These are phyloP conservation scores for Anguilla megastoma DNA, from an alignment of 2,797 vertebrate genomes.

Conservation along the genomic window DNA sequence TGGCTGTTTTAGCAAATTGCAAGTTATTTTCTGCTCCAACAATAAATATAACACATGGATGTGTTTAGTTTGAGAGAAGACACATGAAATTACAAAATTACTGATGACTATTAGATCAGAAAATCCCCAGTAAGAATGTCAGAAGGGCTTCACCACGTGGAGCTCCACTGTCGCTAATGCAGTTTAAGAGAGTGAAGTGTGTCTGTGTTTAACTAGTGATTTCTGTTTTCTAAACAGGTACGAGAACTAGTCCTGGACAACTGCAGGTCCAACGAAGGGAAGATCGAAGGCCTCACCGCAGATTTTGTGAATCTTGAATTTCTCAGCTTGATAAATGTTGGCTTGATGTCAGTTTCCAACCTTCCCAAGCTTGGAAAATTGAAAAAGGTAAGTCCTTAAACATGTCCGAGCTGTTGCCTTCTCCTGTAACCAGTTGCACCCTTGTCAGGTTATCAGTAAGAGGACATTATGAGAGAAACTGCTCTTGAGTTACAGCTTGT, in stretches of 20 bases:
- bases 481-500: background rate
- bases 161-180: background rate
- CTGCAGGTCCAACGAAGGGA: slow-evolving; percentile 85
- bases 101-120: background rate
- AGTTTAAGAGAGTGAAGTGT: background rate
- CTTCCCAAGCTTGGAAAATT: slow-evolving; percentile 90
- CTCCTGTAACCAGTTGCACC: background rate
- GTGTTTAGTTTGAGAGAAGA: background rate
- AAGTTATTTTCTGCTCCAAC: background rate
- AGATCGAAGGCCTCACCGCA: slow-evolving; percentile 87
- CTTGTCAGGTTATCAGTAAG: background rate
- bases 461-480: background rate
- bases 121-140: background rate
- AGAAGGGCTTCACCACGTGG: background rate
- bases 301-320: slow-evolving; percentile 92
- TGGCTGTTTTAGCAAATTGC: background rate
- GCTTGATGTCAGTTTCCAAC: slow-evolving; percentile 85
- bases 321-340: slow-evolving; percentile 92
- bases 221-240: slow-evolving; percentile 69
- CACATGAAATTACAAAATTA: background rate
- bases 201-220: background rate
- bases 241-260: slow-evolving; percentile 91
- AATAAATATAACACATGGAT: background rate
- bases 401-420: background rate
- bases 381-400: slow-evolving; percentile 81